Conservation (phyloP, 1,140 invertebrate species). For the Drosophila parvula region DNA sequence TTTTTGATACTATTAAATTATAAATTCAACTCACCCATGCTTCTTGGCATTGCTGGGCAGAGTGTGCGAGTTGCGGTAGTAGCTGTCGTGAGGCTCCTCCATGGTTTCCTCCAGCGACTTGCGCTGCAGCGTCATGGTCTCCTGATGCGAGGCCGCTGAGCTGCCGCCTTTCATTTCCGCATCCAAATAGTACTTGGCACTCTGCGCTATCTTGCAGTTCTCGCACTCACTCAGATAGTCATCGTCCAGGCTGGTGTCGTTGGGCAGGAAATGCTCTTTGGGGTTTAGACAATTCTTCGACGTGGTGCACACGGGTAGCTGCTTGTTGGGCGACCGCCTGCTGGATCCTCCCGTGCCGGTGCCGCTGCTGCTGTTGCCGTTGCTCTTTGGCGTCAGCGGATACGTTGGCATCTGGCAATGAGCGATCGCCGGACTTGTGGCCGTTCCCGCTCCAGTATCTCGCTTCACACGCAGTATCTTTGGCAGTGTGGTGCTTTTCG, state of each 20-base stretch:
- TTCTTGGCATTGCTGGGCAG: constrained; percentile 88
- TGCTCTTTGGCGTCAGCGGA: constrained; percentile 48
- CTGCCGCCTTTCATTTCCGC: constrained; percentile 85
- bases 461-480: constrained; percentile 53
- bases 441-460: constrained; percentile 22
- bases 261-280: constrained; percentile 83
- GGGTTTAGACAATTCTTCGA: constrained; percentile 83
- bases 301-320: constrained; percentile 82
- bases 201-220: constrained; percentile 91
- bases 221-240: constrained; percentile 93
- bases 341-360: constrained; percentile 4
- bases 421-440: constrained; percentile 50
- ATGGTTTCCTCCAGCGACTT: constrained; percentile 85
- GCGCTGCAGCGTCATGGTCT: constrained; percentile 90
- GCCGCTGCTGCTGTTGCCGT: constrained; percentile 7
- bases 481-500: constrained; percentile 61
- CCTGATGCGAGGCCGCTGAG: constrained; percentile 86
- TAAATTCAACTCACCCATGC: constrained; percentile 84
- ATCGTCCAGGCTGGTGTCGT: constrained; percentile 87
- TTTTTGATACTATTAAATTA: background rate
- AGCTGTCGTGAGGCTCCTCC: constrained; percentile 85
- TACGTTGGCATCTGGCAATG: constrained; percentile 79
- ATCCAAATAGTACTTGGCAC: constrained; percentile 87
- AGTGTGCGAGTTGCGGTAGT: constrained; percentile 88
- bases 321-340: constrained; percentile 61